These are phyloP conservation scores for Furnarius figulus DNA, from an alignment of 2,113 vertebrate species.

Conservation along the genomic window DNA sequence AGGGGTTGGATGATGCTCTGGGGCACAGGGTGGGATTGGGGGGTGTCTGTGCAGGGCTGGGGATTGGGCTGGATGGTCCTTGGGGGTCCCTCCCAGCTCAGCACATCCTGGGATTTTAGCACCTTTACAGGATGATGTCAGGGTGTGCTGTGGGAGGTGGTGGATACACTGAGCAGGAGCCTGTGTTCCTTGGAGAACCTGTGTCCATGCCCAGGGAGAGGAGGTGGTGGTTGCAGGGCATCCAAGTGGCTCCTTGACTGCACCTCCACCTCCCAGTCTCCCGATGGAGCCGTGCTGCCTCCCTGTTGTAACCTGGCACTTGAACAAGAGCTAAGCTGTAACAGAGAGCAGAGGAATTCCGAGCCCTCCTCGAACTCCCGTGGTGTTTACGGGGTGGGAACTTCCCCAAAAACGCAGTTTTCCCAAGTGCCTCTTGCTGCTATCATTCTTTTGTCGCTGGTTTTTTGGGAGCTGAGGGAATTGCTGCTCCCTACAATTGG, in stretches of 20 bases:
- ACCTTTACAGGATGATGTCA: neutral
- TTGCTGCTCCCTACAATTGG: neutral
- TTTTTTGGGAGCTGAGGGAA: neutral
- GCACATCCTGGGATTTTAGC: neutral
- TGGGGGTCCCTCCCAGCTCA: neutral
- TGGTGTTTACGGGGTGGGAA: slow-evolving; percentile 43
- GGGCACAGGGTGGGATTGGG: neutral
- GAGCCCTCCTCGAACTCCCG: neutral
- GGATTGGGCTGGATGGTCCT: neutral
- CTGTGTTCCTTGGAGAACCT: neutral
- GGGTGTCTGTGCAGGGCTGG: neutral
- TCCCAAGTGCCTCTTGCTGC: slow-evolving; percentile 24
- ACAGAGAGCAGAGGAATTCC: slow-evolving; percentile 43
- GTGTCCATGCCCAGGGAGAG: neutral
- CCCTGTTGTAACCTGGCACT: neutral
- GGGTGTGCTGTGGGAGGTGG: neutral
- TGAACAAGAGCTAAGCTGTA: slow-evolving; percentile 19
- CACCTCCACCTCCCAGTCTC: neutral
- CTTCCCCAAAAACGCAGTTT: slow-evolving; percentile 33
- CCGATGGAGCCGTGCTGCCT: neutral
- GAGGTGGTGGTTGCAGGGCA: neutral
- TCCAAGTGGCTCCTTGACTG: neutral
- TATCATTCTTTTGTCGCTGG: neutral
- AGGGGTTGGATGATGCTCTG: neutral
- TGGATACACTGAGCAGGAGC: neutral